A percentile compares a stretch with the other conserved stretches of the same genome.
phyloP scores from a whole-genome alignment of 2,113 vertebrate genomes.

The Melanocharis versteri region DNA sequence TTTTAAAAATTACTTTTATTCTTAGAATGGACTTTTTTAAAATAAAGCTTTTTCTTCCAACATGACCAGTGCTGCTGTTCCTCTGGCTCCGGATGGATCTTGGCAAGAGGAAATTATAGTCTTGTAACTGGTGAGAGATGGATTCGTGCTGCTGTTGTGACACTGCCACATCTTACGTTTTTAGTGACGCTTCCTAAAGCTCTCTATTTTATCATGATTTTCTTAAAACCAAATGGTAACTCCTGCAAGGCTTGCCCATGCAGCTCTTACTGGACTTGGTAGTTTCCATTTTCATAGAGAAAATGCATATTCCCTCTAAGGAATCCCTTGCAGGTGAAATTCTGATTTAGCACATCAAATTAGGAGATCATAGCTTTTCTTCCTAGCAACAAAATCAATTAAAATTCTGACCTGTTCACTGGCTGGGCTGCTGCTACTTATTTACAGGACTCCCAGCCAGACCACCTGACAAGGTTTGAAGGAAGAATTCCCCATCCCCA shows the following conservation, averaged over 20 bases:
- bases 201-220: not conserved
- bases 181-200: not conserved
- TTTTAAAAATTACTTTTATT: conserved; percentile 31
- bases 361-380: not conserved
- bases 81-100: not conserved
- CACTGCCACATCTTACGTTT: not conserved
- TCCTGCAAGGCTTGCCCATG: not conserved
- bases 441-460: not conserved
- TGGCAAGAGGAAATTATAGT: not conserved
- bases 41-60: conserved; percentile 54
- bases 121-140: not conserved
- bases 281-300: not conserved
- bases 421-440: not conserved
- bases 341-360: not conserved
- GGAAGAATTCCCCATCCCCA: not conserved
- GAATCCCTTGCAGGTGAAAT: not conserved
- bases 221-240: not conserved
- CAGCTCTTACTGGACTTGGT: not conserved
- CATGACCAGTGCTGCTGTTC: not conserved
- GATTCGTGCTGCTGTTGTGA: not conserved
- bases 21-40: conserved; percentile 37
- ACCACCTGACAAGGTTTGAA: not conserved
- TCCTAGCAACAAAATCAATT: not conserved
- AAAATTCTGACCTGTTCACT: not conserved
- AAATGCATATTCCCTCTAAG: fast-evolving